Evolutionary conservation across 2,797 vertebrate genomes (phyloP).

Genomic region (Nannoperca australis): DNA sequence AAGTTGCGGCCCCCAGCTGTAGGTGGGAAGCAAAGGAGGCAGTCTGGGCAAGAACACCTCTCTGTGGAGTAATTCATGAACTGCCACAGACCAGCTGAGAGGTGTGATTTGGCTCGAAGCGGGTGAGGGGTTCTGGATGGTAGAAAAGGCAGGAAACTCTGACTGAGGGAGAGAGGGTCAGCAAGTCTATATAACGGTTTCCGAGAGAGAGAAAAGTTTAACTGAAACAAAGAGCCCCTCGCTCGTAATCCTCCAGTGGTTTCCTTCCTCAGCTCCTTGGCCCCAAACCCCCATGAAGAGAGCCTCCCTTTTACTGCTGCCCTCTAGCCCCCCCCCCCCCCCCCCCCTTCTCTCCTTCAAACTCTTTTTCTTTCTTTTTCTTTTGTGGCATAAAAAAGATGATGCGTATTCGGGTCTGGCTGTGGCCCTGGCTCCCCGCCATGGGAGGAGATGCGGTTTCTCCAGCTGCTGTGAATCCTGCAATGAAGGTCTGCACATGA

Average conservation of each 20-base stretch:
- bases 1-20: slow-evolving; percentile 34
- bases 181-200: slow-evolving; percentile 78
- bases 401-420: slow-evolving; percentile 77
- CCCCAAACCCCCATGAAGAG: slow-evolving; percentile 70
- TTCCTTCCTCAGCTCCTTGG: slow-evolving; percentile 76
- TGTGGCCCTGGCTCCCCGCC: slow-evolving; percentile 71
- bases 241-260: slow-evolving; percentile 79
- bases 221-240: slow-evolving; percentile 78
- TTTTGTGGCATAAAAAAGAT: slow-evolving; percentile 75
- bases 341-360: slow-evolving; percentile 31
- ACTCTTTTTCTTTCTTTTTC: slow-evolving; percentile 60
- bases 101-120: slow-evolving; percentile 63
- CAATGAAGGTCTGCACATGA: slow-evolving; percentile 73
- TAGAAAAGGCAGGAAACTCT: slow-evolving; percentile 72
- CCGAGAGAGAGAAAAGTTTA: slow-evolving; percentile 70
- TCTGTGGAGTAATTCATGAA: slow-evolving; percentile 64
- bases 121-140: slow-evolving; percentile 61
- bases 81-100: slow-evolving; percentile 46
- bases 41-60: slow-evolving; percentile 64
- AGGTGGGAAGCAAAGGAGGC: slow-evolving; percentile 51
- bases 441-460: slow-evolving; percentile 84
- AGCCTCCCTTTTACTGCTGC: slow-evolving; percentile 61
- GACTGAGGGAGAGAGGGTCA: slow-evolving; percentile 68
- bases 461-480: slow-evolving; percentile 81
- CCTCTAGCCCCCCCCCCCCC: slow-evolving; percentile 44